Evolutionary conservation across 2,888 invertebrate genomes (phyloP), one percentile per base, ranked within the genome.

Genomic region (Spicauda simplicius): DNA sequence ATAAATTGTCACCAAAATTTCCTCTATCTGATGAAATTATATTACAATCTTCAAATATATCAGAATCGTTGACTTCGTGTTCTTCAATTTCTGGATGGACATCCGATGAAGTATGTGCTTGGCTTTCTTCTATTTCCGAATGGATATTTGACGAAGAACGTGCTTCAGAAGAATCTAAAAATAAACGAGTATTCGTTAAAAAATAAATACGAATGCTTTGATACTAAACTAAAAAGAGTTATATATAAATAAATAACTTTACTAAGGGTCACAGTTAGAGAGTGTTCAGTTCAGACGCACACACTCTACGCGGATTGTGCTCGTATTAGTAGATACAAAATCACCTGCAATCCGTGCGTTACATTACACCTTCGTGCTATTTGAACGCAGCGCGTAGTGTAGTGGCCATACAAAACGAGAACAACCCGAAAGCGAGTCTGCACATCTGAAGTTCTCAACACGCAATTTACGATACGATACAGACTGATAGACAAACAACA

Each of bases 181-280:
- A 70, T 61, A 70, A 67, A 64, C 55, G 56, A 67, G 61, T 64
- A 67, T 54, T 70, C 55, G 64, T 64, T 64, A 63, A 67, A 48
- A 70, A 68, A 68, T 70, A 68, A 65, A 68, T 62, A 58, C 65
- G 64, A 68, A 70, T 70, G 63, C 57, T 68, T 70, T 70, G 64
- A 67, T 68, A 68, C 64, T 67, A 63, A 64, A 70, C 68, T 58
- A 67, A 67, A 67, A 70, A 67, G 67, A 70, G 64, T 67, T 64
- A 67, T 67, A 64, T 68, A 64, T 64, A 68, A 63, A 68, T 68
- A 60, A 70, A 68, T 64, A 61, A 64, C 61, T 64, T 64, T 69
- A 64, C 64, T 61, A 64, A 64, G 64, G 64, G 64, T 64, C 69
- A 60, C 64, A 69, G 64, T 64, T 63, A 58, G 58, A 48, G 48